phyloP scores from a whole-genome alignment of 2,113 vertebrate genomes.

The Protomyctophum bolini region DNA sequence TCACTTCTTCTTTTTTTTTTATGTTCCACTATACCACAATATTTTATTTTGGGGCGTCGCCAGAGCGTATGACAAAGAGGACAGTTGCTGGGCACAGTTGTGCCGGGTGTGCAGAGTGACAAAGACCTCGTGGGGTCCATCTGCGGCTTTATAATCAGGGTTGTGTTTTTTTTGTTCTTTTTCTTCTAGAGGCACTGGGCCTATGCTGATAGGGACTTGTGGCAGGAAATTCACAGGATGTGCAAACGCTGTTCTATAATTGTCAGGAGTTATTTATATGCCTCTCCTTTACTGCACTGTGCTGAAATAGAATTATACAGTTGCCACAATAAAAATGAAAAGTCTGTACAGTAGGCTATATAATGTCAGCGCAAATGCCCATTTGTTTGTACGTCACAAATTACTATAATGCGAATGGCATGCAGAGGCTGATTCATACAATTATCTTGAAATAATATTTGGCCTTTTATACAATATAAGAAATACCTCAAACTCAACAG shows the following conservation, averaged over 20 bases:
- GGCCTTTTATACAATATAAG: conserved; percentile 26
- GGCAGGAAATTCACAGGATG: conserved; percentile 64
- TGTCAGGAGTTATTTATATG: conserved; percentile 64
- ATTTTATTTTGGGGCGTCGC: conserved; percentile 55
- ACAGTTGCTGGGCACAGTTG: conserved; percentile 60
- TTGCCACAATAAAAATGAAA: conserved; percentile 31
- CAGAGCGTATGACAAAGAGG: conserved; percentile 48
- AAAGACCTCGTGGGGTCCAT: conserved; percentile 32
- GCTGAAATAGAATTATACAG: conserved; percentile 47
- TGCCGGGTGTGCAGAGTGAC: conserved; percentile 59
- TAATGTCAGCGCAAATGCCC: background rate
- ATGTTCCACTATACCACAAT: conserved; percentile 7
- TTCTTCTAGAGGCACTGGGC: conserved; percentile 35
- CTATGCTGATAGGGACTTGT: conserved; percentile 58
- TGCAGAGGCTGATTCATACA: background rate
- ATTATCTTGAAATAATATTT: conserved; percentile 42
- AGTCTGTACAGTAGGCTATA: background rate
- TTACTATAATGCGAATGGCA: background rate
- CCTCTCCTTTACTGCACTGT: conserved; percentile 47
- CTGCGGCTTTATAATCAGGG: conserved; percentile 51
- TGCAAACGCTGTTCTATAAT: conserved; percentile 69
- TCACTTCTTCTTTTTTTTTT: conserved; percentile 31
- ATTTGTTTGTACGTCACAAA: background rate
- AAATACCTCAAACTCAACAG: conserved; percentile 28
- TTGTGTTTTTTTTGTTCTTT: conserved; percentile 17